Percentiles rank a stretch among this genome's conserved stretches.
Evolutionary conservation across 2,113 vertebrate genomes (phyloP).

Genomic region (Vireo altiloquus): DNA sequence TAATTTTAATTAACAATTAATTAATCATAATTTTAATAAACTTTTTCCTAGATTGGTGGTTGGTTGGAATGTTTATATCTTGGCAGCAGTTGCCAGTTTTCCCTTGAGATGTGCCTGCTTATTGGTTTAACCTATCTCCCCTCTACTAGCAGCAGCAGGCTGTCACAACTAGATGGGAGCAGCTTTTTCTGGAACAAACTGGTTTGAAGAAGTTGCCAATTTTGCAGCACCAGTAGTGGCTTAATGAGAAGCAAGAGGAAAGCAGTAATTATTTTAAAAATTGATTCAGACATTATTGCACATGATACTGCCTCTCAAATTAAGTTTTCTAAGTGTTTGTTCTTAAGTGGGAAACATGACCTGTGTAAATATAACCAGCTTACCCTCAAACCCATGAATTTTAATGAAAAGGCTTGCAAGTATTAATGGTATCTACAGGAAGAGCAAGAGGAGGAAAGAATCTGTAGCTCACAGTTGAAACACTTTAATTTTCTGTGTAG

Average conservation of each 20-base stretch:
- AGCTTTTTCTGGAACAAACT: slow-evolving; percentile 64
- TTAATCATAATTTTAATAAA: neutral
- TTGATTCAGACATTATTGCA: neutral
- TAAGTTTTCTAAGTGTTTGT: neutral
- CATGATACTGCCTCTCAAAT: neutral
- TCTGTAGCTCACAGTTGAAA: neutral
- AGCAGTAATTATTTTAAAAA: slow-evolving; percentile 41
- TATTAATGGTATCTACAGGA: neutral
- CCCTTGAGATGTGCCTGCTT: neutral
- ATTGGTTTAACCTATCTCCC: slow-evolving; percentile 64
- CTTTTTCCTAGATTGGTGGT: neutral
- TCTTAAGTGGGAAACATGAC: slow-evolving; percentile 14
- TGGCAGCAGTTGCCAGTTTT: neutral
- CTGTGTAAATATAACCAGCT: slow-evolving; percentile 1
- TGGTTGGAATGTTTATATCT: neutral
- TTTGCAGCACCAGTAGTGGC: neutral
- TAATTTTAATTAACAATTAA: neutral
- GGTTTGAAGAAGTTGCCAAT: slow-evolving; percentile 60
- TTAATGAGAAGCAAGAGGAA: slow-evolving; percentile 47
- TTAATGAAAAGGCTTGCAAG: neutral
- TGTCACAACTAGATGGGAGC: slow-evolving; percentile 53
- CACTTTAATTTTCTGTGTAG: neutral
- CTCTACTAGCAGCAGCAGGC: slow-evolving; percentile 36
- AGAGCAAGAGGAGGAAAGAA: neutral
- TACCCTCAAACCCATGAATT: neutral